Conservation (phyloP, 2,797 vertebrate genomes). For the Tachyglossus aculeatus region DNA sequence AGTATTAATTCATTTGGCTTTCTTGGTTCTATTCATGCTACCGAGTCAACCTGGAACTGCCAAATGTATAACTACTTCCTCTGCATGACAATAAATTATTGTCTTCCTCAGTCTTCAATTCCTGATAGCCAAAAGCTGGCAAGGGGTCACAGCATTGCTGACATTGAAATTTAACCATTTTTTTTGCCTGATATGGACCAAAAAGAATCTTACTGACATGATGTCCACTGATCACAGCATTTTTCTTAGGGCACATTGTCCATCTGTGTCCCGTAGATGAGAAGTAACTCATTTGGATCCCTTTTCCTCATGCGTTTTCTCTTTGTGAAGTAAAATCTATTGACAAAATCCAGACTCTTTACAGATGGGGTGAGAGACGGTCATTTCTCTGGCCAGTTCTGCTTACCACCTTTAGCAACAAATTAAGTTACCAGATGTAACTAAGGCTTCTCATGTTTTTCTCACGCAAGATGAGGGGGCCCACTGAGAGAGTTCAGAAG, state of each 20-base stretch:
- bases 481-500: neutral
- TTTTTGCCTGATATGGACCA: constrained; percentile 25
- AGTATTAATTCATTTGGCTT: too few species aligned
- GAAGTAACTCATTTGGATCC: constrained; percentile 18
- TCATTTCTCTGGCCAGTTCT: constrained; percentile 25
- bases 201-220: neutral
- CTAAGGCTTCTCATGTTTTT: neutral
- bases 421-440: constrained; percentile 38
- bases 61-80: constrained; percentile 60
- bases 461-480: neutral
- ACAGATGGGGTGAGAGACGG: constrained; percentile 1
- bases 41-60: constrained; percentile 20
- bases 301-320: constrained; percentile 3
- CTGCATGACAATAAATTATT: constrained; percentile 50
- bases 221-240: neutral
- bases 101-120: constrained; percentile 46
- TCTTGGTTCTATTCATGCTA: neutral
- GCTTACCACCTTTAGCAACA: constrained; percentile 8
- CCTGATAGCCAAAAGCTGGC: constrained; percentile 49
- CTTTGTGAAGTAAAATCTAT: constrained; percentile 18
- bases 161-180: constrained; percentile 20
- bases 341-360: constrained; percentile 45
- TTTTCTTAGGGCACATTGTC: neutral
- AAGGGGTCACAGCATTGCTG: neutral
- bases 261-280: neutral